Percentiles rank a stretch among this genome's conserved stretches.
These are phyloP conservation scores for Nematolebias whitei DNA, from an alignment of 2,113 vertebrate species.

Conservation along the genomic window DNA sequence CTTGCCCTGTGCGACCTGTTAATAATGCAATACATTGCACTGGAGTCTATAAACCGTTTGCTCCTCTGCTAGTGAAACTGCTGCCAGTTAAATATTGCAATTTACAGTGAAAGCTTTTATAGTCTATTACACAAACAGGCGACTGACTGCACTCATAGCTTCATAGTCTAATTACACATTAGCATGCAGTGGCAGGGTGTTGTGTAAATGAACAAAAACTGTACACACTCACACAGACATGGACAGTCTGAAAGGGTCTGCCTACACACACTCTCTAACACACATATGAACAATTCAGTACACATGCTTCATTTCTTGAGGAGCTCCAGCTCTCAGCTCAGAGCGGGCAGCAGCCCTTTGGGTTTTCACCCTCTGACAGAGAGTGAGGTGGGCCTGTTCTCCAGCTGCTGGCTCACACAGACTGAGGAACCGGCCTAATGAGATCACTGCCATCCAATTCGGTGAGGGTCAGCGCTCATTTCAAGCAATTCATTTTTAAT, in stretches of 20 bases:
- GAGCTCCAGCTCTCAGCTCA: conserved; percentile 30
- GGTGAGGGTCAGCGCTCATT: conserved; percentile 74
- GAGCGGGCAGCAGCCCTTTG: conserved; percentile 43
- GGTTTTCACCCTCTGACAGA: conserved; percentile 59
- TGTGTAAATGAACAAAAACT: neutral
- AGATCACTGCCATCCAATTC: conserved; percentile 78
- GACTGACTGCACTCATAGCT: neutral
- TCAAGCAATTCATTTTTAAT: conserved; percentile 81
- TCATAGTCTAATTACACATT: neutral
- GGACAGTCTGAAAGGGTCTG: neutral
- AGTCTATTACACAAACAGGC: neutral
- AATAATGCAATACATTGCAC: no score
- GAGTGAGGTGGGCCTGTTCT: conserved; percentile 60
- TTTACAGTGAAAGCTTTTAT: neutral
- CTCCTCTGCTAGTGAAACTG: neutral
- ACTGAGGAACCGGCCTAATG: conserved; percentile 71
- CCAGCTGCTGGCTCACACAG: conserved; percentile 55
- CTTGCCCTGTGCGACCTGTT: neutral
- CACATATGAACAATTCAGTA: conserved; percentile 1
- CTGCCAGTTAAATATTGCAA: neutral
- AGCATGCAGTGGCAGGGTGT: neutral
- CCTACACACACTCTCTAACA: neutral
- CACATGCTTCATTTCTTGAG: conserved; percentile 25
- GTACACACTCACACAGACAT: neutral
- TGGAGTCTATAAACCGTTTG: no score